phyloP scores from a whole-genome alignment of 2,797 vertebrate species.

The Leucoraja ocellata region DNA sequence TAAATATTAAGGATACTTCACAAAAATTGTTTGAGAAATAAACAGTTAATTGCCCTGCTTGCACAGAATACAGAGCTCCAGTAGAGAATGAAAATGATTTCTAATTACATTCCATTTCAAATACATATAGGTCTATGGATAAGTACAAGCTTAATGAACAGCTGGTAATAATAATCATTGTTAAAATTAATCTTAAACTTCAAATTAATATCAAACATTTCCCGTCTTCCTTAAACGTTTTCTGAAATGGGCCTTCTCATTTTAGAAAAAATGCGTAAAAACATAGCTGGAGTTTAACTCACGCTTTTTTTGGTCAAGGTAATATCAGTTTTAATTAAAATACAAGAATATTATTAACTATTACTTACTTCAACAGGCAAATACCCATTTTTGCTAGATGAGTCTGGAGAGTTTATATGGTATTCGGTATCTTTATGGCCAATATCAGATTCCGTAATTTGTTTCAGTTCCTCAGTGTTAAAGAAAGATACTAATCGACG shows the following conservation, averaged over 20 bases:
- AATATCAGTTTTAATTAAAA: neutral
- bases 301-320: neutral
- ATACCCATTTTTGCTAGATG: neutral
- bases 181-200: neutral
- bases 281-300: neutral
- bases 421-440: neutral
- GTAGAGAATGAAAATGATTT: neutral
- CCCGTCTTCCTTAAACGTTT: neutral
- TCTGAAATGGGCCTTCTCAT: neutral
- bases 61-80: neutral
- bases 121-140: neutral
- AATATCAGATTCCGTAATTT: neutral
- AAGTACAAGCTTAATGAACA: neutral
- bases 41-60: neutral
- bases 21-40: neutral
- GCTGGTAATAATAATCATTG: neutral
- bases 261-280: neutral
- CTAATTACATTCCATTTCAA: neutral
- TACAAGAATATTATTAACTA: neutral
- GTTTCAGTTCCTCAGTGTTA: slow-evolving; percentile 10
- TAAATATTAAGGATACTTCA: neutral
- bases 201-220: neutral
- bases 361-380: slow-evolving; percentile 24
- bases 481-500: slow-evolving; percentile 24
- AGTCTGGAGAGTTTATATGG: too few relatives aligned